Base-by-base conservation (phyloP, 2,888 invertebrate genomes). In the Neuroscelio doddi region DNA sequence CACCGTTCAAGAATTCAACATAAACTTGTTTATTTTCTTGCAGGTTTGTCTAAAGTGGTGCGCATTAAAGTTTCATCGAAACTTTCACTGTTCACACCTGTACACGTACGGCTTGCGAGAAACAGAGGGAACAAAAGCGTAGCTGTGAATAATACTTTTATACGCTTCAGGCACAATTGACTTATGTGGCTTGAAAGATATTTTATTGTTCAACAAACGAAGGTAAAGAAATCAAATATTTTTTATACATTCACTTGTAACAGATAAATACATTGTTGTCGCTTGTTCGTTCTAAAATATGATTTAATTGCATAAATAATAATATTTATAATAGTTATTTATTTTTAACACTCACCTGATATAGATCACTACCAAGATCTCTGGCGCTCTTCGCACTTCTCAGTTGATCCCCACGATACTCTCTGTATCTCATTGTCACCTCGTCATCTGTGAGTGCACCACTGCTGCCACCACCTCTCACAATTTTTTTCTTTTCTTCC, bases 401-500 rank as follows among this genome's bases (percentile, higher is more conserved):
- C 36, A 83, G 76, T 61, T 81, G 81, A 64, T 82, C 80, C 29
- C 83, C 83, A 21, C 82, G 81, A 57, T 83, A 83, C 71, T 82
- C 83, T 9, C 78, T 69, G 64, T 83, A 83, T 65, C 83, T 78
- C 76, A 79, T 81, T 36, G 79, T 82, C 57, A 83, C 82, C 68
- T 83, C 83, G 70, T 83, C 82, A 65, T 83, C 83, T 36, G 81
- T 83, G 15, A 82, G 72, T 10, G 83, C 80, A 26, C 80, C 78
- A 70, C 77, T 80, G 68, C 76, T 77, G 57, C 68, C 68, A 27
- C 69, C 67, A 47, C 80, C 77, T 61, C 62, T 64, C 42, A 69
- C 74, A 62, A 76, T 77, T 75, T 78, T 80, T 64, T 72, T 79
- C 71, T 88, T 88, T 67, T 87, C 87, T 72, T 89, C 89, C 81